Evolutionary conservation across 2,797 vertebrate genomes (phyloP).

Genomic region (Protonibea diacanthus): DNA sequence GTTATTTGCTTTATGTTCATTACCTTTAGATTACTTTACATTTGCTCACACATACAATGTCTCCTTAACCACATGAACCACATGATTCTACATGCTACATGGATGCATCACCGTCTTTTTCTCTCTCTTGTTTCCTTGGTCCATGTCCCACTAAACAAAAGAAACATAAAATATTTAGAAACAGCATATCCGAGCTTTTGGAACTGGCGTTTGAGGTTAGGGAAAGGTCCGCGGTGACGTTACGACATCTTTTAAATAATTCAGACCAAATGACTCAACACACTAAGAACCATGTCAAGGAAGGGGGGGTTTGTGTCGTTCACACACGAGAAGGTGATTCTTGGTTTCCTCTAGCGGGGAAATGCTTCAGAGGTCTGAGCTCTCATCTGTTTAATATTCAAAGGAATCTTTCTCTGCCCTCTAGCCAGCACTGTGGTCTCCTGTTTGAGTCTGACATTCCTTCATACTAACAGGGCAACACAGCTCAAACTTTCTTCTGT

Average conservation of each 20-base stretch:
- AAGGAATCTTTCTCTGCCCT: background rate
- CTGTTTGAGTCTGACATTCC: slow-evolving; percentile 17
- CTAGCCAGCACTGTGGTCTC: background rate
- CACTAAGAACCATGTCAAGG: slow-evolving; percentile 5
- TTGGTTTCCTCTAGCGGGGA: background rate
- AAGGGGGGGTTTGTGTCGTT: background rate
- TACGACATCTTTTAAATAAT: slow-evolving; percentile 35
- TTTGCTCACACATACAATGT: background rate
- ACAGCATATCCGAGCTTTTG: slow-evolving; percentile 23
- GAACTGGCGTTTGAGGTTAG: background rate
- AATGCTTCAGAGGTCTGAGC: background rate
- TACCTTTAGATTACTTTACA: background rate
- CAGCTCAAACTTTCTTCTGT: background rate
- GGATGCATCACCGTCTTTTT: background rate
- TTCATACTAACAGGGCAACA: background rate
- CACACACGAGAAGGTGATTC: background rate
- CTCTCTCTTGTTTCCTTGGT: background rate
- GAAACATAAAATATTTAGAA: slow-evolving; percentile 41
- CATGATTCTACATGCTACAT: too few relatives aligned
- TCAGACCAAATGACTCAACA: slow-evolving; percentile 38
- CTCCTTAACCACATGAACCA: background rate
- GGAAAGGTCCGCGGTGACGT: slow-evolving; percentile 4
- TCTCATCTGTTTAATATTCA: background rate
- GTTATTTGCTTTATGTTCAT: background rate
- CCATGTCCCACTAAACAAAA: slow-evolving; percentile 23